A percentile compares a stretch with the other conserved stretches of the same genome.
Conservation (phyloP, 37 sponge, comb jelly and placozoan genomes). For the Amphimedon queenslandica region DNA sequence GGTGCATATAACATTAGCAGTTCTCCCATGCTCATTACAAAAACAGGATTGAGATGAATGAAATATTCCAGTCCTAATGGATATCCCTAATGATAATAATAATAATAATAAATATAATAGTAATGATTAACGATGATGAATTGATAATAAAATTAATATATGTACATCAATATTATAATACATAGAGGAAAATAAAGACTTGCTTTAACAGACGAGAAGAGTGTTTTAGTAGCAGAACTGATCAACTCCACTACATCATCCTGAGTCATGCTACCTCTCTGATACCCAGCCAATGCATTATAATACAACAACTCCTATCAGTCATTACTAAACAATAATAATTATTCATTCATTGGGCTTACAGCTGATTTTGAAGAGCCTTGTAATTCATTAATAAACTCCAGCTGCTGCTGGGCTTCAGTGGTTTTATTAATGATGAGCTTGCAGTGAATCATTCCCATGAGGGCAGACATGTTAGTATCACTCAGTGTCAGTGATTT, state of each 20-base stretch:
- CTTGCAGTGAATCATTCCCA: slow-evolving; percentile 85
- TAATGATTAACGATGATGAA: too few species aligned
- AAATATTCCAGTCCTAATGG: slow-evolving; percentile 77
- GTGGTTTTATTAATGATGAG: slow-evolving; percentile 58
- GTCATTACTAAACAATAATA: neutral
- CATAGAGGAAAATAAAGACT: neutral
- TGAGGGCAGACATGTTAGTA: slow-evolving; percentile 71
- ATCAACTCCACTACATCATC: slow-evolving; percentile 36
- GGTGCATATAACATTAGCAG: slow-evolving; percentile 66
- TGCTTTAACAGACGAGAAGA: slow-evolving; percentile 46
- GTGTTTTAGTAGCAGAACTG: slow-evolving; percentile 45
- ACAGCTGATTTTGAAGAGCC: neutral
- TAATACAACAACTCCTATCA: slow-evolving; percentile 39
- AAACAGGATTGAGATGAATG: slow-evolving; percentile 68
- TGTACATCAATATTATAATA: too few species aligned
- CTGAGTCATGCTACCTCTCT: slow-evolving; percentile 19
- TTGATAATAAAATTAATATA: too few species aligned
- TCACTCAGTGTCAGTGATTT: slow-evolving; percentile 83
- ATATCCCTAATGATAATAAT: slow-evolving; percentile 34
- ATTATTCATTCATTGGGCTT: too few species aligned
- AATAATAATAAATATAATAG: neutral
- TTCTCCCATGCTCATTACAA: slow-evolving; percentile 56
- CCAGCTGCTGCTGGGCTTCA: slow-evolving; percentile 93
- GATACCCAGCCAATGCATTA: slow-evolving; percentile 52
- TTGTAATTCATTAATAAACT: slow-evolving; percentile 80